Percentiles rank a stretch among this genome's conserved stretches.
Conservation (phyloP, 2,113 vertebrate genomes). For the Tragulus kanchil region DNA sequence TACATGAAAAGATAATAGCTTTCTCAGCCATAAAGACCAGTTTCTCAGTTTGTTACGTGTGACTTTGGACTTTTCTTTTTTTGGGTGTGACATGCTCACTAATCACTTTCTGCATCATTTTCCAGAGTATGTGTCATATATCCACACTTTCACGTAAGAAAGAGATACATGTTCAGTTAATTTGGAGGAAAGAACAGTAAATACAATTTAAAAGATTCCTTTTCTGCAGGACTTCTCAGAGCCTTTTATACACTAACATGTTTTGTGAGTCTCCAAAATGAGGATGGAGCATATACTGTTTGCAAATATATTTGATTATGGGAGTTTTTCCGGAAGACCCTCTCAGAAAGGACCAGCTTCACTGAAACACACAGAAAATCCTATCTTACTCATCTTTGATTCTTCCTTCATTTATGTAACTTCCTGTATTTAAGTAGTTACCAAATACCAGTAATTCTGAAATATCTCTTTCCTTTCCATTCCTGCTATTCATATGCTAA, state of each 20-base stretch:
- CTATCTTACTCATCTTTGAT: neutral
- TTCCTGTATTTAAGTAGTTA: conserved; percentile 30
- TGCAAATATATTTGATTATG: neutral
- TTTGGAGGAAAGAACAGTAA: neutral
- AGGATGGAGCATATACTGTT: neutral
- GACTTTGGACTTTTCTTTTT: neutral
- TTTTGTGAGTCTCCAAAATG: neutral
- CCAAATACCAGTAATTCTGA: neutral
- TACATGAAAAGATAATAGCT: neutral
- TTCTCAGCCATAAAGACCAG: neutral
- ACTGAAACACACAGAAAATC: neutral
- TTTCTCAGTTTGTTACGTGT: neutral
- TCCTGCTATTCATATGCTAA: neutral
- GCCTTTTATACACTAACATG: neutral
- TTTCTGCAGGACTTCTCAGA: neutral
- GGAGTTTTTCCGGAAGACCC: neutral
- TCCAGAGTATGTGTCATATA: neutral
- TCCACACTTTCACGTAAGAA: neutral
- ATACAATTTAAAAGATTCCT: neutral
- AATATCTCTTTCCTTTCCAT: neutral
- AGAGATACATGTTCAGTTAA: neutral
- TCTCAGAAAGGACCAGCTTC: neutral
- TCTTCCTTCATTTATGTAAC: neutral
- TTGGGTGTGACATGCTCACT: too few relatives aligned
- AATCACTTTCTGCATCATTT: neutral